Percentiles rank a stretch among this genome's conserved stretches.
Evolutionary conservation across 2,113 vertebrate species (phyloP).

Genomic region (Capreolus pygargus): DNA sequence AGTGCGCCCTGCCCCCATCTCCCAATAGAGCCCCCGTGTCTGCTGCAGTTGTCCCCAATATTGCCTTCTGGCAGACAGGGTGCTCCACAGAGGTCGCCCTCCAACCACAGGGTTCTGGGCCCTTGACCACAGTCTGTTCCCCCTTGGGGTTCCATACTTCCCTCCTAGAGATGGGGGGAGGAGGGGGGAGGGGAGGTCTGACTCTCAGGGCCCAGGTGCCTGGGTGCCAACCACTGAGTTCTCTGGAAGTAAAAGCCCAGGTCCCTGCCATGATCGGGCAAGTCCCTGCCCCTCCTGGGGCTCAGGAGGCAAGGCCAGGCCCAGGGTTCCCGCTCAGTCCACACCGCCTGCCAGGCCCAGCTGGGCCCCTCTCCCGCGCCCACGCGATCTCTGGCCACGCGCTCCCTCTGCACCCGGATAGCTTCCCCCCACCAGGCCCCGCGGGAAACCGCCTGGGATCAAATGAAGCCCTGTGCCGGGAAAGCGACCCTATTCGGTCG

Average conservation of each 20-base stretch:
- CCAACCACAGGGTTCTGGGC: not conserved
- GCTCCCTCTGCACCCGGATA: not conserved
- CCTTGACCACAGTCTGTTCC: rapidly evolving
- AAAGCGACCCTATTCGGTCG: not conserved
- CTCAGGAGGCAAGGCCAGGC: not conserved
- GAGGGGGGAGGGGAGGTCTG: not conserved
- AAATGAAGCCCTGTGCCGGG: not conserved
- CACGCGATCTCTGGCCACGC: not conserved
- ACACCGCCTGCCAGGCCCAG: not conserved
- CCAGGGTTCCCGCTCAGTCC: not conserved
- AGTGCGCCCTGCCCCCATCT: not conserved
- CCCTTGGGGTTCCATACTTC: too few species aligned
- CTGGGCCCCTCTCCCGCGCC: not conserved
- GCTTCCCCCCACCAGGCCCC: not conserved
- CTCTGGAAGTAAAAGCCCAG: not conserved
- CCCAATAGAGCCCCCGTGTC: rapidly evolving
- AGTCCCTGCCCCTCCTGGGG: not conserved
- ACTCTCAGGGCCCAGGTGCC: not conserved
- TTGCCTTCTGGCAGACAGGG: not conserved
- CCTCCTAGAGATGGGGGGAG: too few species aligned
- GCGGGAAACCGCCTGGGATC: not conserved
- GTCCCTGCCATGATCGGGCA: not conserved
- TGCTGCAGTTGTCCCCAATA: not conserved
- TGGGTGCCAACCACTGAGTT: not conserved
- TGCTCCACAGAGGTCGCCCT: not conserved